Conservation (phyloP, 2,888 invertebrate genomes). For the Brenthis ino region DNA sequence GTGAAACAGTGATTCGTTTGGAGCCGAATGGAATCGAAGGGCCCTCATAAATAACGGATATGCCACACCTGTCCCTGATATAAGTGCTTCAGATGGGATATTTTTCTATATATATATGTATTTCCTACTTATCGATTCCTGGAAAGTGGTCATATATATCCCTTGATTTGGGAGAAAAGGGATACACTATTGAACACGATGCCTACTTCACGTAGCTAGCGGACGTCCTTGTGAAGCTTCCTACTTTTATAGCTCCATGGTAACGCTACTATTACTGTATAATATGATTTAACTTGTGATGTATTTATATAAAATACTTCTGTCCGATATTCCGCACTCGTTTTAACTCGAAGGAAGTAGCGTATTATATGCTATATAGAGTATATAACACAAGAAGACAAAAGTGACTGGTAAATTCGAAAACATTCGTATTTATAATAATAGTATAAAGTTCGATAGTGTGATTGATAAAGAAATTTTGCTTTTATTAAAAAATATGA, state of each 20-base stretch:
- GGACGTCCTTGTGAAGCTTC: constrained; percentile 9
- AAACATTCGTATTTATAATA: too few species aligned
- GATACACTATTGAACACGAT: not conserved
- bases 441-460: too few species aligned
- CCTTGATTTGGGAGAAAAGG: not conserved
- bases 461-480: too few species aligned
- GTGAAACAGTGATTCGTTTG: constrained; percentile 54
- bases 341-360: too few species aligned
- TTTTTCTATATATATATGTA: constrained; percentile 45
- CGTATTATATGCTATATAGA: too few species aligned
- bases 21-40: constrained; percentile 48
- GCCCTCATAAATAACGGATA: constrained; percentile 61
- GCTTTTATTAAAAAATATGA: too few species aligned
- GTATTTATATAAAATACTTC: too few species aligned
- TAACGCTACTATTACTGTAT: not conserved
- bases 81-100: constrained; percentile 50
- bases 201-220: not conserved
- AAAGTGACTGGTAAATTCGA: too few species aligned
- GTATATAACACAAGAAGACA: too few species aligned
- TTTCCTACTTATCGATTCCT: constrained; percentile 32
- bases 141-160: constrained; percentile 24
- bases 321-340: too few species aligned
- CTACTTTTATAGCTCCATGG: not conserved
- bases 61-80: constrained; percentile 59
- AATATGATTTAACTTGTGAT: too few species aligned